Conservation (phyloP, 2,113 vertebrate genomes). For the Cyanistes caeruleus region DNA sequence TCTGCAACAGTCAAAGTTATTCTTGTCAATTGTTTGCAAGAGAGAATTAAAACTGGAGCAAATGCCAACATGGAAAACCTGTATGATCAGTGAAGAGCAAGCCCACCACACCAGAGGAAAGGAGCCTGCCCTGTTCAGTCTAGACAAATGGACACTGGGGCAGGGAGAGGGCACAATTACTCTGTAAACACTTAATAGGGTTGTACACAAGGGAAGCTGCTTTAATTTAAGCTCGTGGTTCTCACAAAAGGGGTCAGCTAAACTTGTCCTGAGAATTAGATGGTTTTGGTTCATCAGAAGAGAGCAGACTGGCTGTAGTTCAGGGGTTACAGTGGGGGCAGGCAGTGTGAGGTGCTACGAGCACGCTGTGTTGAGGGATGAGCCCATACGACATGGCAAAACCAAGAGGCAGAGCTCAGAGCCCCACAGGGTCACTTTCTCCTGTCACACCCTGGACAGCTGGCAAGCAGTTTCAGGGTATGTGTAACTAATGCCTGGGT, state of each 20-base stretch:
- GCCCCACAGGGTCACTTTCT: neutral
- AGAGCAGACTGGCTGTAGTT: neutral
- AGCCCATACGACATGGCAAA: neutral
- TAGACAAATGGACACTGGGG: neutral
- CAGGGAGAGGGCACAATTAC: neutral
- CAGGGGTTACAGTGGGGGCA: neutral
- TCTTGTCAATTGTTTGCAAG: neutral
- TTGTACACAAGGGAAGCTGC: neutral
- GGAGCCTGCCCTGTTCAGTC: neutral
- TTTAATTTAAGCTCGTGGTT: neutral
- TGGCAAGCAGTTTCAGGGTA: neutral
- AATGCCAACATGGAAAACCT: neutral
- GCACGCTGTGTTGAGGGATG: fast-evolving
- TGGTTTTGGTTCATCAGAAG: neutral
- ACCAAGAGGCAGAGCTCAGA: neutral
- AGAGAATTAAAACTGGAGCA: neutral
- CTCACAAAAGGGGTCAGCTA: neutral
- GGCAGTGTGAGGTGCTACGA: neutral
- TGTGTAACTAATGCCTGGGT: neutral
- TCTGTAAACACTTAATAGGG: neutral
- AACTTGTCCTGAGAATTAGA: neutral
- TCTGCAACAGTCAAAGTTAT: neutral
- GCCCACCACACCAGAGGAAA: neutral
- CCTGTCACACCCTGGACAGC: neutral
- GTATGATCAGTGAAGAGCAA: neutral